Conservation (phyloP, 2,797 vertebrate species). For the Euphonia xanthogaster region DNA sequence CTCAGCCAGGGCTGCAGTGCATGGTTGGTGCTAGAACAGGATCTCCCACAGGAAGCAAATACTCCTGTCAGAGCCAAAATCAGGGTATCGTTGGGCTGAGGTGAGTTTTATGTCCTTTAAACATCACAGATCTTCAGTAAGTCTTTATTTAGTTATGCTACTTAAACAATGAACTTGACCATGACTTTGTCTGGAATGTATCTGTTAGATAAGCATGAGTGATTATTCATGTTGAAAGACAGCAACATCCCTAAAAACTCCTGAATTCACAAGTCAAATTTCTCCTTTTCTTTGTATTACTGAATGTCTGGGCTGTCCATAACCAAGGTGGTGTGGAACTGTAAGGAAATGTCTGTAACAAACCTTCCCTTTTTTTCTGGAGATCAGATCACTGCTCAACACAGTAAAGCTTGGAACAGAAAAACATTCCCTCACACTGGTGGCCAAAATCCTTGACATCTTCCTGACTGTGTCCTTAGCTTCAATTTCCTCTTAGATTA, state of each 20-base stretch:
- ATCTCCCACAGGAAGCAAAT: not conserved
- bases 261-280: not conserved
- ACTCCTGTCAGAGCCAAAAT: not conserved
- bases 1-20: not conserved
- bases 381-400: not conserved
- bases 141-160: not conserved
- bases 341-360: not conserved
- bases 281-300: not conserved
- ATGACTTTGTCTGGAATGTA: not conserved
- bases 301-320: not conserved
- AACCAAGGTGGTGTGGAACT: not conserved
- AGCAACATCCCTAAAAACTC: not conserved
- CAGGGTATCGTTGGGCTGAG: not conserved
- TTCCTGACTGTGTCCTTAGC: not conserved
- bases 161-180: not conserved
- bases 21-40: not conserved
- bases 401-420: not conserved
- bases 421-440: not conserved
- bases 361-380: not conserved
- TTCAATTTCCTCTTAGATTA: not conserved
- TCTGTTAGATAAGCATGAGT: not conserved
- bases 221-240: not conserved
- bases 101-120: not conserved
- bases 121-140: not conserved
- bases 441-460: not conserved